Evolutionary conservation across 2,888 invertebrate genomes (phyloP).

Genomic region (Tyria jacobaeae): DNA sequence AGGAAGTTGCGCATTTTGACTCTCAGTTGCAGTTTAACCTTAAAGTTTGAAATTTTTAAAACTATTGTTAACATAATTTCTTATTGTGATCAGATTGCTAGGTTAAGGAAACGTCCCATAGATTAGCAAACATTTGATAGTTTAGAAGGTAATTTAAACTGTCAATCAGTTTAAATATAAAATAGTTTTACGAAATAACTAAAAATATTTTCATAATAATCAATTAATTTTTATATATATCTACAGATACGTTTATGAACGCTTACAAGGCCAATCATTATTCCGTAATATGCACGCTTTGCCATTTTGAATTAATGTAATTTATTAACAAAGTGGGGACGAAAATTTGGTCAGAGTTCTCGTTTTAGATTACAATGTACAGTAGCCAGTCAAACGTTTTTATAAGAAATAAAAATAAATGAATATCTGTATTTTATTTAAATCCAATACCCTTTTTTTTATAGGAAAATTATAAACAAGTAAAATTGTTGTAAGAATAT

Average conservation of each 20-base stretch:
- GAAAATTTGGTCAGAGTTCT: constrained; percentile 41
- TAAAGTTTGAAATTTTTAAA: not conserved
- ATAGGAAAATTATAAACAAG: too few relatives aligned
- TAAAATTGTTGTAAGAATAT: too few relatives aligned
- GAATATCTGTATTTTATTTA: constrained; percentile 33
- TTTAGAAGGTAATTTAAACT: not conserved
- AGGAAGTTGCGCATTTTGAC: too few relatives aligned
- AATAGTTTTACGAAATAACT: constrained; percentile 20
- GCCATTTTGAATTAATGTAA: constrained; percentile 52
- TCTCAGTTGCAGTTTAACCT: too few relatives aligned
- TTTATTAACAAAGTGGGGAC: constrained; percentile 45
- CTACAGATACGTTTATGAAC: constrained; percentile 28
- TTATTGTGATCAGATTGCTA: not conserved
- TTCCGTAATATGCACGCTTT: constrained; percentile 38
- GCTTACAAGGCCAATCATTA: constrained; percentile 33
- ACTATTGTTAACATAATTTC: not conserved
- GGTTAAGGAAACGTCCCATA: constrained; percentile 15
- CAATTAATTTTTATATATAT: constrained; percentile 33
- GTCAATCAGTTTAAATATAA: constrained; percentile 17
- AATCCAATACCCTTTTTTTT: not conserved
- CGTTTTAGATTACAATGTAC: constrained; percentile 50
- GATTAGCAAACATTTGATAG: constrained; percentile 6
- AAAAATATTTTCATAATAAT: constrained; percentile 46
- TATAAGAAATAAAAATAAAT: constrained; percentile 56
- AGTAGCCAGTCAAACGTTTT: constrained; percentile 53